Evolutionary conservation across 2,888 invertebrate genomes (phyloP).

Genomic region (Synergus gifuensis): DNA sequence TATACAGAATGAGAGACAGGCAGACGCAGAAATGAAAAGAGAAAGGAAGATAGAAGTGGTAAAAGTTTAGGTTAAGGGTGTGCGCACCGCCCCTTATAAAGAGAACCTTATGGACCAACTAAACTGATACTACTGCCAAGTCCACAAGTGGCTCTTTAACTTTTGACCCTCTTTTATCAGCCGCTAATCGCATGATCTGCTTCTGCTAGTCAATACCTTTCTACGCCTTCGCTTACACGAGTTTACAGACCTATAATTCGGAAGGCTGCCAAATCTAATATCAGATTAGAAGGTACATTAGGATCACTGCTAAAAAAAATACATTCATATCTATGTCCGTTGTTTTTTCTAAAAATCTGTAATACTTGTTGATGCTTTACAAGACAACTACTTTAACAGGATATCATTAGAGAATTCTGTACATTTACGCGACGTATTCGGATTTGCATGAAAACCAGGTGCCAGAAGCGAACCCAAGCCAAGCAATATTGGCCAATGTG

Average conservation of each 20-base stretch:
- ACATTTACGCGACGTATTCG: constrained; percentile 16
- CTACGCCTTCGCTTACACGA: constrained; percentile 34
- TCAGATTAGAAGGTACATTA: neutral
- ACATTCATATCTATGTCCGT: neutral
- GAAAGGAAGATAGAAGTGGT: constrained; percentile 62
- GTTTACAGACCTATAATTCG: constrained; percentile 39
- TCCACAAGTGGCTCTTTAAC: constrained; percentile 79
- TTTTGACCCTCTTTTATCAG: constrained; percentile 76
- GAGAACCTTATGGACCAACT: constrained; percentile 77
- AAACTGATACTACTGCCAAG: constrained; percentile 77
- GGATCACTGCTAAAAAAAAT: neutral
- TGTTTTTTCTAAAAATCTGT: neutral
- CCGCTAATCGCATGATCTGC: constrained; percentile 75
- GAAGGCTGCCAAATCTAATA: neutral
- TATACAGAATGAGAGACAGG: constrained; percentile 51
- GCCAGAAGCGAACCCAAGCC: constrained; percentile 47
- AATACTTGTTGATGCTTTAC: neutral
- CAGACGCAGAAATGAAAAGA: constrained; percentile 53
- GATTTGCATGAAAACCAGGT: constrained; percentile 41
- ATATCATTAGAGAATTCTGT: neutral
- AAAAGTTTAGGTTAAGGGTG: constrained; percentile 69
- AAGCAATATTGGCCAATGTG: constrained; percentile 70
- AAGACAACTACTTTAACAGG: neutral
- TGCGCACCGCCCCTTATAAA: constrained; percentile 73
- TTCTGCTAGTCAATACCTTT: constrained; percentile 38